Percentiles rank a stretch among this genome's conserved stretches.
These are phyloP conservation scores for Abramis brama DNA, from an alignment of 2,113 vertebrate genomes.

Conservation along the genomic window DNA sequence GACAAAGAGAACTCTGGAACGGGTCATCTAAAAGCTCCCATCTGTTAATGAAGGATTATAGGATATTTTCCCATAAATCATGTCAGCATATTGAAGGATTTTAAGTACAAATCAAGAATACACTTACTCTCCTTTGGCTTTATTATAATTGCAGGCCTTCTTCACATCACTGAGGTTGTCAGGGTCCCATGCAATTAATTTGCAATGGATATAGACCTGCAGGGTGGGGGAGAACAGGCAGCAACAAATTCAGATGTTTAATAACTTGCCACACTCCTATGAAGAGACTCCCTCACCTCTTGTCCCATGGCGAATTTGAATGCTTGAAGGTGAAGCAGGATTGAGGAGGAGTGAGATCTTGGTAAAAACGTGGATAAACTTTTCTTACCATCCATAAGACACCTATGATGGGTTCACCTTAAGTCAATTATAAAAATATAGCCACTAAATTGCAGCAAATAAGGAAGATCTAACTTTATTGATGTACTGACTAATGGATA, in stretches of 20 bases:
- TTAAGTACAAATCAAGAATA: neutral
- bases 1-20: conserved; percentile 64
- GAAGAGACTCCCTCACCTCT: conserved; percentile 56
- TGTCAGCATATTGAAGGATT: neutral
- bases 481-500: neutral
- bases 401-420: conserved; percentile 61
- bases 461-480: no score
- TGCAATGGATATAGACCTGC: conserved; percentile 80
- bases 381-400: conserved; percentile 71
- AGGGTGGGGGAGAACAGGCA: no score
- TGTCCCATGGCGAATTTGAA: conserved; percentile 67
- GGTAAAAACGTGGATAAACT: conserved; percentile 71
- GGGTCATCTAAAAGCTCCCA: conserved; percentile 75
- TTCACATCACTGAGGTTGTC: conserved; percentile 57
- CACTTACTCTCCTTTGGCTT: conserved; percentile 65
- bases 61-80: neutral
- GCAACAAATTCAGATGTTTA: neutral
- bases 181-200: conserved; percentile 76
- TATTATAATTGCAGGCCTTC: conserved; percentile 78
- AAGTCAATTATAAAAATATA: neutral
- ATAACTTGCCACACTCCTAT: neutral
- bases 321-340: conserved; percentile 73
- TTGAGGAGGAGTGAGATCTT: conserved; percentile 63
- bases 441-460: neutral
- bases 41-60: conserved; percentile 49